Percentiles rank a stretch among this genome's conserved stretches.
Evolutionary conservation across 2,113 vertebrate species (phyloP).

Genomic region (Pelobates fuscus): DNA sequence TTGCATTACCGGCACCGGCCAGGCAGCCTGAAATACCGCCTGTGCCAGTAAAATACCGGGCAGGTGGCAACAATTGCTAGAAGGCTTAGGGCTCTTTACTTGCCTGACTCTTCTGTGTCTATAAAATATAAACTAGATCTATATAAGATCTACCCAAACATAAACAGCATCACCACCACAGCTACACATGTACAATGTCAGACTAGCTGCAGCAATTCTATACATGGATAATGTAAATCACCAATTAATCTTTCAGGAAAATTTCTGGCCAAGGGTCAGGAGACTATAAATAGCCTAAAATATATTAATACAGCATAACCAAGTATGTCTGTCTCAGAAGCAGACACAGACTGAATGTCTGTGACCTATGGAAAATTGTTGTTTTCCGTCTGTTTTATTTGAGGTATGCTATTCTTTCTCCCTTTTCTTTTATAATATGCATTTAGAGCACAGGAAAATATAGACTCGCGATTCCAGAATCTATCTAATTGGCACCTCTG

Average conservation of each 20-base stretch:
- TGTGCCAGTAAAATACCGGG: too few relatives aligned
- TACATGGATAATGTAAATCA: neutral
- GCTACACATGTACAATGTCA: too few relatives aligned
- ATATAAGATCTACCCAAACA: too few relatives aligned
- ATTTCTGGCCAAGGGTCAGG: neutral
- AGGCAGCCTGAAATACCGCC: too few relatives aligned
- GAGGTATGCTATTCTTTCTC: neutral
- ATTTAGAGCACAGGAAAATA: slow-evolving; percentile 4
- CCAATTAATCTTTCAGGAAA: neutral
- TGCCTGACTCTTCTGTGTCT: too few relatives aligned
- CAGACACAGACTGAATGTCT: neutral
- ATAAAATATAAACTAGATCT: too few relatives aligned
- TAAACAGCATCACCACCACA: too few relatives aligned
- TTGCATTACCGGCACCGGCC: too few relatives aligned
- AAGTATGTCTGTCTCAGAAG: neutral
- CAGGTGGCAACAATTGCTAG: too few relatives aligned
- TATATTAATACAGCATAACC: neutral
- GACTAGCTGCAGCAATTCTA: too few relatives aligned
- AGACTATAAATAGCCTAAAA: neutral
- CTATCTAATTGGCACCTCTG: slow-evolving; percentile 30
- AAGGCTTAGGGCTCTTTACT: too few relatives aligned
- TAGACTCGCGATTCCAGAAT: neutral
- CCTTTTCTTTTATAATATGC: neutral
- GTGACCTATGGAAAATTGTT: neutral
- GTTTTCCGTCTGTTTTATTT: neutral